Evolutionary conservation across 1,140 invertebrate species (phyloP).

Genomic region (Mercenaria mercenaria): DNA sequence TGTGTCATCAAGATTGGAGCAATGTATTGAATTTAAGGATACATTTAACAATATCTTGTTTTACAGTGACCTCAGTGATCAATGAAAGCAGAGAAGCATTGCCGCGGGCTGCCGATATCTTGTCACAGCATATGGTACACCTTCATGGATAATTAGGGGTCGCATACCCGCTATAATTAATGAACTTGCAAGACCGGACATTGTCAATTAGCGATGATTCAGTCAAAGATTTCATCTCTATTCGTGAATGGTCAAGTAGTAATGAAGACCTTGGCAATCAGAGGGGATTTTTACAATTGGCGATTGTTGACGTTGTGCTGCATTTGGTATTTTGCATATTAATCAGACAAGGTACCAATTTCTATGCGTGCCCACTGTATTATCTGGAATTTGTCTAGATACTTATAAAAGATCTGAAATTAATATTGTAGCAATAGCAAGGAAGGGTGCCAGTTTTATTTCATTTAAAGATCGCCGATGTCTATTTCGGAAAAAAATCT

Average conservation of each 20-base stretch:
- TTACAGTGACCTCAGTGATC: neutral
- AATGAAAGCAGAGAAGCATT: neutral
- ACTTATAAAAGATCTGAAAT: too few species aligned
- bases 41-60: neutral
- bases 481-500: too few species aligned
- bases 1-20: neutral
- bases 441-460: too few species aligned
- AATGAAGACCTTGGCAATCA: too few species aligned
- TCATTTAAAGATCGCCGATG: too few species aligned
- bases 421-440: too few species aligned
- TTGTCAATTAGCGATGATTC: neutral
- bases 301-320: too few species aligned
- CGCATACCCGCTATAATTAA: neutral
- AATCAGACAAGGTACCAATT: too few species aligned
- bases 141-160: slow-evolving; percentile 33
- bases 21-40: slow-evolving; percentile 3
- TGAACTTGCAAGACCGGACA: neutral
- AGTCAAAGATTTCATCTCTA: neutral
- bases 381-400: too few species aligned
- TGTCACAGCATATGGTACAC: slow-evolving; percentile 38
- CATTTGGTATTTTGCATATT: too few species aligned
- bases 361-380: too few species aligned
- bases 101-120: neutral
- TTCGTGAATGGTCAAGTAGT: neutral
- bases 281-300: too few species aligned